Conservation (phyloP, 30 jellyfish, hydroid and myxozoan species). For the Hydractinia echinata region DNA sequence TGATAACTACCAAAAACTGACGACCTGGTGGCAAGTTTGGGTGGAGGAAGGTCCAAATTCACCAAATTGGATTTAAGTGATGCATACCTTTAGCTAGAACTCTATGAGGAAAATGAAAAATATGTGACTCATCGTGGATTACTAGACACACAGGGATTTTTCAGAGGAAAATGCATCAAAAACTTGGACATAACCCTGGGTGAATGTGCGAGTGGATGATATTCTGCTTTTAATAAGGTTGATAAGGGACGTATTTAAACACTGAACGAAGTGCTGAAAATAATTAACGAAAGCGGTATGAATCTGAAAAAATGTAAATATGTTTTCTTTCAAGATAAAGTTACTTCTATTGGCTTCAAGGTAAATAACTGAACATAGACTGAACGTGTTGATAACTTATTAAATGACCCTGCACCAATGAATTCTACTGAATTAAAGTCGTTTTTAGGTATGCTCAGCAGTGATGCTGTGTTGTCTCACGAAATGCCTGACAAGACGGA, state of each 20-base stretch:
- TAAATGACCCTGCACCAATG: slow-evolving; percentile 17
- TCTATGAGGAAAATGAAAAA: slow-evolving; percentile 23
- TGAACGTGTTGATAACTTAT: neutral
- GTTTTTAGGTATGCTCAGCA: slow-evolving; percentile 11
- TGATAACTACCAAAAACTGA: slow-evolving; percentile 34
- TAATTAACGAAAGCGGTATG: neutral
- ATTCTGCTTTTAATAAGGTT: neutral
- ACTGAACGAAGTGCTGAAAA: neutral
- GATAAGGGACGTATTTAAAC: neutral
- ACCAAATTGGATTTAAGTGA: slow-evolving; percentile 36
- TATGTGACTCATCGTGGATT: slow-evolving; percentile 41
- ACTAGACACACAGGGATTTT: slow-evolving; percentile 30
- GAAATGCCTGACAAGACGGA: slow-evolving; percentile 44
- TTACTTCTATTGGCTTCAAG: neutral
- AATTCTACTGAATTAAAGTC: neutral
- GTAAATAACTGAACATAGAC: neutral
- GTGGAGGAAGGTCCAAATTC: slow-evolving; percentile 32
- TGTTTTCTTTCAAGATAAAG: neutral
- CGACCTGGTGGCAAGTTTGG: slow-evolving; percentile 23
- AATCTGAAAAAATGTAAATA: neutral
- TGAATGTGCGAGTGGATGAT: slow-evolving; percentile 22
- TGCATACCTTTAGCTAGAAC: slow-evolving; percentile 41
- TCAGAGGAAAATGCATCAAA: slow-evolving; percentile 36
- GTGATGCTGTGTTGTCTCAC: slow-evolving; percentile 73
- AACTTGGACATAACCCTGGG: slow-evolving; percentile 15